Base-by-base conservation (phyloP, 2,888 invertebrate species). In the Apotomis betuletana region DNA sequence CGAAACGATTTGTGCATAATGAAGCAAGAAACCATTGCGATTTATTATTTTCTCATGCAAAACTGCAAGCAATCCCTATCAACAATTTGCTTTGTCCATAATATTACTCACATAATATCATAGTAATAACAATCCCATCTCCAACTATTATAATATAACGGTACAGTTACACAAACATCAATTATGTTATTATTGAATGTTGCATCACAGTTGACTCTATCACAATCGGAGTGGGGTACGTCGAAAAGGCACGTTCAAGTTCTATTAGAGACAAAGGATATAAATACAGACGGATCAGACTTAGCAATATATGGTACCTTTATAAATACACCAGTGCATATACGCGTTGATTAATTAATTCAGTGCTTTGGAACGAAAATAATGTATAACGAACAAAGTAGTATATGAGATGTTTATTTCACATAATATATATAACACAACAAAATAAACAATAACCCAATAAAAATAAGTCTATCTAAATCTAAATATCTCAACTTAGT, bases 131-230 rank as follows among this genome's bases (percentile, higher is more conserved):
- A 49, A 41, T 49, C 5, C 36, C 49, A 49, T 51, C 57, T 57
- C 38, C 8, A 44, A 46, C 49, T 65, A 41, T 41, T 41, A 58
- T 55, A 15, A 61, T 9, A 51, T n/a, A 38, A 41, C 41, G 41
- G 65, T 67, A 61, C 54, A 51, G 57, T 65, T 57, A 65, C 44
- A 46, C 65, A 65, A 15, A 65, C 67, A 57, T 57, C 49, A 49
- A 69, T 59, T 54, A 62, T 71, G 67, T 71, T 71, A 67, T 67
- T 71, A 71, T 71, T 67, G 46, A 49, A 57, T 38, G 46, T 71
- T 71, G 61, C 67, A 67, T 57, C 70, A 70, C 60, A 63, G 12
- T 9, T 58, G 9, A 49, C 10, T 61, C 41, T 49, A 70, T 67
- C 65, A 41, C 70, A 65, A 46, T 57, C 27, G 54, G n/a, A 63